Evolutionary conservation across 2,888 invertebrate genomes (phyloP).

Genomic region (Conistra vaccinii): DNA sequence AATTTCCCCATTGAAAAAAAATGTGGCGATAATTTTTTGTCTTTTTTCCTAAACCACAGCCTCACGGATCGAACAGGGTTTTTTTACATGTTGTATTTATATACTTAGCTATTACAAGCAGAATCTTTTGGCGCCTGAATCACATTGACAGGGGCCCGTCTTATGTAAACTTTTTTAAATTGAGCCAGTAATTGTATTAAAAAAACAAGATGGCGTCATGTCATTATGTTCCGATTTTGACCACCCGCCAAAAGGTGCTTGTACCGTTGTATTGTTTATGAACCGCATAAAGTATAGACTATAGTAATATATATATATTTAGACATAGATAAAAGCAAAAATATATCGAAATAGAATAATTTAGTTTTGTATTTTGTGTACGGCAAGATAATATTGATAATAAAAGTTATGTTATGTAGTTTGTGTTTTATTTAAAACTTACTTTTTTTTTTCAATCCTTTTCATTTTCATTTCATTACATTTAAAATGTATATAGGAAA

Average conservation of each 20-base stretch:
- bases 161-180: neutral
- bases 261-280: constrained; percentile 10
- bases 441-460: neutral
- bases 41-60: too few species aligned
- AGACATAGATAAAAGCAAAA: constrained; percentile 61
- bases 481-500: too few species aligned
- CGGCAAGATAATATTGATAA: constrained; percentile 66
- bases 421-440: constrained; percentile 56
- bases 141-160: neutral
- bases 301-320: constrained; percentile 45
- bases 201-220: neutral
- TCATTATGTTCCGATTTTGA: neutral
- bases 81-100: too few species aligned
- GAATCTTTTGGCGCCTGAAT: neutral
- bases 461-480: too few species aligned
- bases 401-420: constrained; percentile 65
- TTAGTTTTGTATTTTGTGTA: constrained; percentile 87
- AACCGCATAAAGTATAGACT: constrained; percentile 21
- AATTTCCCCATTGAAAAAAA: too few species aligned
- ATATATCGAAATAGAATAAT: constrained; percentile 70
- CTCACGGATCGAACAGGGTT: too few species aligned
- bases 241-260: neutral
- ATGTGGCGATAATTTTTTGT: too few species aligned
- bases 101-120: neutral
- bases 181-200: neutral